A percentile compares a stretch with the other conserved stretches of the same genome.
Evolutionary conservation across 2,888 invertebrate species (phyloP).

Genomic region (Tinea trinotella): DNA sequence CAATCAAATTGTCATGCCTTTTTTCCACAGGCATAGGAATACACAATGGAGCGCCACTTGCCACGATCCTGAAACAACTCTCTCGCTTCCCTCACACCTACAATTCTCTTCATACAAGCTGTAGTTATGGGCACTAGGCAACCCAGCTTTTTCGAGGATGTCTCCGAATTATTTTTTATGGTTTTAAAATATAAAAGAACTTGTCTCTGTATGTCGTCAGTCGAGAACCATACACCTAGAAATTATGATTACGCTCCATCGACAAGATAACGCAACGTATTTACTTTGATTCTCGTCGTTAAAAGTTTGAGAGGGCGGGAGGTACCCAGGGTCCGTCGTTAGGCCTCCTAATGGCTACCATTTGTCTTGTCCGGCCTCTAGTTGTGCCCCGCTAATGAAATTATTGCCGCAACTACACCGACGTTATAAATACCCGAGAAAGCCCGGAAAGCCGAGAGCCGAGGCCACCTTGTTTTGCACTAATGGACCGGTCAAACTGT

Average conservation of each 20-base stretch:
- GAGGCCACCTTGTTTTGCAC: conserved; percentile 67
- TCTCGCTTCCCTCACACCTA: too few species aligned
- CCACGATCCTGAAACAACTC: too few species aligned
- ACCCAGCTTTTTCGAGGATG: too few species aligned
- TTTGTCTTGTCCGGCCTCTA: conserved; percentile 73
- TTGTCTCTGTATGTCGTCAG: background rate
- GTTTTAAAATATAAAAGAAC: too few species aligned
- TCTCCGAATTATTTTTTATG: too few species aligned
- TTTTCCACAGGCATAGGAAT: too few species aligned
- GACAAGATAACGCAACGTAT: conserved; percentile 68
- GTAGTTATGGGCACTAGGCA: too few species aligned
- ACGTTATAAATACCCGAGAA: conserved; percentile 59
- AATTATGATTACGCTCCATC: conserved; percentile 66
- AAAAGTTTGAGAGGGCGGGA: conserved; percentile 64
- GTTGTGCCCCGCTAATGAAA: conserved; percentile 72
- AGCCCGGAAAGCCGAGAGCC: conserved; percentile 50
- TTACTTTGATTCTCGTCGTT: conserved; percentile 73
- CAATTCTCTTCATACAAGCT: too few species aligned
- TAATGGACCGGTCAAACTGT: conserved; percentile 73
- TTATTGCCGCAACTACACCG: conserved; percentile 72
- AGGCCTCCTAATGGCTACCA: conserved; percentile 70
- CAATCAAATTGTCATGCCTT: too few species aligned
- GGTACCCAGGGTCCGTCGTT: conserved; percentile 38
- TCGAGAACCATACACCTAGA: conserved; percentile 25
- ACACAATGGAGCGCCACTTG: too few species aligned